These are phyloP conservation scores for Tenebrosternarchus preto DNA, from an alignment of 2,113 vertebrate species.

Conservation along the genomic window DNA sequence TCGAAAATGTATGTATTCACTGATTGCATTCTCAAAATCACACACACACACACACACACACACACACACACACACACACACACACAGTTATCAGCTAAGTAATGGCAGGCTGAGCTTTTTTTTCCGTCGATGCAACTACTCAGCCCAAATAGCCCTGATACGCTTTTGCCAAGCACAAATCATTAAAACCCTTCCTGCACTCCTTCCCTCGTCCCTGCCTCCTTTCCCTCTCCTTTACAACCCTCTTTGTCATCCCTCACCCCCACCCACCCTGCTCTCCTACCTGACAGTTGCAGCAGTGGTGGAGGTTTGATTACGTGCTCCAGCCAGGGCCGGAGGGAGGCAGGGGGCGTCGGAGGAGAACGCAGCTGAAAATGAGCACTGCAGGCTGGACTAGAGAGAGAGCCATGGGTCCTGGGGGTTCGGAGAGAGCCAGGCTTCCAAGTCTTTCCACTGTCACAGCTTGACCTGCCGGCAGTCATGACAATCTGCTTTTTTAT, in stretches of 20 bases:
- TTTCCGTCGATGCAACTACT: slow-evolving; percentile 43
- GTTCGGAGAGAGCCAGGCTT: background rate
- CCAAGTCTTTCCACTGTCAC: slow-evolving; percentile 35
- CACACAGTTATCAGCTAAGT: slow-evolving; percentile 32
- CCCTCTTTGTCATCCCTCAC: background rate
- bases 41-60: slow-evolving; percentile 27
- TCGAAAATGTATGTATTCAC: slow-evolving; percentile 24
- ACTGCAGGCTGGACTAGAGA: slow-evolving; percentile 36
- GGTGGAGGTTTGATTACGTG: slow-evolving; percentile 39
- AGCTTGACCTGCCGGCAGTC: slow-evolving; percentile 14
- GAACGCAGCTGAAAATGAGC: slow-evolving; percentile 28
- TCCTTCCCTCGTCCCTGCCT: slow-evolving; percentile 23
- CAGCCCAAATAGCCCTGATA: slow-evolving; percentile 42
- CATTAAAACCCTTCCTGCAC: slow-evolving; percentile 36
- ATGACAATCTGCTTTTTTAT: slow-evolving; percentile 37
- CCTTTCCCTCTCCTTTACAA: slow-evolving; percentile 4
- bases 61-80: slow-evolving; percentile 23
- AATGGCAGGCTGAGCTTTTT: slow-evolving; percentile 35
- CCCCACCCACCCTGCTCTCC: background rate
- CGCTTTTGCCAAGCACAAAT: slow-evolving; percentile 29
- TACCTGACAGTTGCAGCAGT: slow-evolving; percentile 43
- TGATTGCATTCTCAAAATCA: slow-evolving; percentile 25
- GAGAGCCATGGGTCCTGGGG: too few relatives aligned
- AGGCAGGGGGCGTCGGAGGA: slow-evolving; percentile 32
- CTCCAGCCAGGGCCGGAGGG: slow-evolving; percentile 38